phyloP scores from a whole-genome alignment of 2,113 vertebrate species.

The Chaetura pelagica region DNA sequence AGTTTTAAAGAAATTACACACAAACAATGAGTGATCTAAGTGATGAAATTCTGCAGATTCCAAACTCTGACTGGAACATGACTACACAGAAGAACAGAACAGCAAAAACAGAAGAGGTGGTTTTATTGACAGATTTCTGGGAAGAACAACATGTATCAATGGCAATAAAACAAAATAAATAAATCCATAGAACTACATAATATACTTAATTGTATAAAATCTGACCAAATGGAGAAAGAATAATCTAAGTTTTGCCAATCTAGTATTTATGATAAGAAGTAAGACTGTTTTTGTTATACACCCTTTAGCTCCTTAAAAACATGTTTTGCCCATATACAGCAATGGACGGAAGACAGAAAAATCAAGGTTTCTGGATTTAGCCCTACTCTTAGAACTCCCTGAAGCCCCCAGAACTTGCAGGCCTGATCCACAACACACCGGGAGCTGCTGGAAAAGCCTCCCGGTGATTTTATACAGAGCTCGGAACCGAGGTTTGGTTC shows the following conservation, averaged over 20 bases:
- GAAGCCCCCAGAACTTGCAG: background rate
- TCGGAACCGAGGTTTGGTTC: background rate
- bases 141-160: background rate
- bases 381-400: background rate
- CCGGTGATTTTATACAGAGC: background rate
- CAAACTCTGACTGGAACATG: background rate
- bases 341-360: background rate
- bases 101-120: background rate
- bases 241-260: background rate
- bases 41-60: background rate
- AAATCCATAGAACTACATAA: background rate
- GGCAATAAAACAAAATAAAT: background rate
- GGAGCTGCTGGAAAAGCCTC: background rate
- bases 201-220: background rate
- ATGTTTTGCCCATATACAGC: background rate
- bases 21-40: background rate
- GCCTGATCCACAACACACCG: background rate
- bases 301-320: background rate
- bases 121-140: background rate
- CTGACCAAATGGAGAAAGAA: background rate
- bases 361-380: background rate
- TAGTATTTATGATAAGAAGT: background rate
- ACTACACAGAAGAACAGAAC: background rate
- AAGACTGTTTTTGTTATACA: background rate
- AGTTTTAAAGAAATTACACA: conserved; percentile 1